Evolutionary conservation across 2,797 vertebrate species (phyloP), one percentile per base, ranked within the genome.

Genomic region (Acipenser oxyrinchus): DNA sequence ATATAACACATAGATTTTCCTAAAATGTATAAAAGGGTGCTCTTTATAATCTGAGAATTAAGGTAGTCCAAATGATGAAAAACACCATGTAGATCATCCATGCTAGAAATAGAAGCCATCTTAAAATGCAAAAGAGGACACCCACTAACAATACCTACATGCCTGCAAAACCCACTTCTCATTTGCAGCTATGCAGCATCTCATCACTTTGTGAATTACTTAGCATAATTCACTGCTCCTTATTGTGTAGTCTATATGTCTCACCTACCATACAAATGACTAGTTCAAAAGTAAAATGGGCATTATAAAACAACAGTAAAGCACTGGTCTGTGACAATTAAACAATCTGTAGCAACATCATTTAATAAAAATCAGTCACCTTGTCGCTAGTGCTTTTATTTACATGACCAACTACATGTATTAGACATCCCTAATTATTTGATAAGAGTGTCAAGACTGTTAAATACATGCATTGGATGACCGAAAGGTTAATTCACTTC

Each of bases 141-240:
- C 84, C 82, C 78, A 58, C 77, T 79, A 79, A 81, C 77, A 81
- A 86, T 87, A 85, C 87, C 87, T 85, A 86, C 81, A 86, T 85
- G 84, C 83, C 81, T 79, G 72, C 78, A 80, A 83, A 82, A 87
- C 77, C n/a, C 79, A 79, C 79, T 85, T 86, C 84, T 87, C 86
- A 86, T 79, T 76, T 77, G 74, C 76, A 78, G 81, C 85, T 79
- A 75, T 75, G 72, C 79, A 79, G 66, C 81, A 78, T 83, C 82
- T 75, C 79, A 84, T 83, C 84, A 83, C 82, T 77, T 67, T 66
- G 74, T 77, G 78, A 86, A 86, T 83, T 80, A 85, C 81, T 90
- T 88, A 82, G 84, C 87, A 88, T 87, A 85, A 86, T 86, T 81
- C 83, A 77, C 70, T 76, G 77, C 37, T 58, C 55, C 55, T 58